Base-by-base conservation (phyloP, 2,797 vertebrate species). In the Oreochromis mossambicus region DNA sequence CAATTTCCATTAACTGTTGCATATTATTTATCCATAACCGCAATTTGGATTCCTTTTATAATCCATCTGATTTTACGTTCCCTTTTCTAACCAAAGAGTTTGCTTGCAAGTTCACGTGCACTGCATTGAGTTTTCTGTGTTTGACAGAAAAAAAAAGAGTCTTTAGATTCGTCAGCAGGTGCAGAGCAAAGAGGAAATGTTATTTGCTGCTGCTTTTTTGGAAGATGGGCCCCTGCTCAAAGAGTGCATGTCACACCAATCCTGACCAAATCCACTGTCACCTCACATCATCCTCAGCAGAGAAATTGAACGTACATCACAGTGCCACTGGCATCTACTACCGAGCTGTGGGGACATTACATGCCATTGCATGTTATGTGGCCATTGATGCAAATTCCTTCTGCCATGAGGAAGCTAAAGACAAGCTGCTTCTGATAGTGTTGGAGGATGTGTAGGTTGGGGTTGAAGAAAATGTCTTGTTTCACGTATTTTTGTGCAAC, bases 341-440 rank as follows among this genome's bases (percentile, higher is more conserved):
- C 93, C 83, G 89, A 93, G 95, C 94, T 93, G 92, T 86, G 89
- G 94, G 95, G 94, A 93, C 94, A 93, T 92, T 91, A 95, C 95
- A 96, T 96, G 96, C 96, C 96, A 96, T 87, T 83, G 91, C 94
- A 88, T 89, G 95, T 96, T 95, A 96, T 77, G 85, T 38, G 46
- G 87, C 80, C 84, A 75, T 80, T 93, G 90, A 92, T 90, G 83
- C 79, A 83, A 94, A 96, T 93, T 46, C 83, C 80, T 92, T 91
- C 83, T 95, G 95, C 92, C 94, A 96, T 84, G 88, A 84, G 93
- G 94, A 92, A 78, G 87, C 94, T 91, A 80, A 92, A 94, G 87
- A 92, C 90, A 93, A 92, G 93, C 91, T 93, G 92, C 88, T 95
- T 89, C 90, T 79, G 81, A 89, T 91, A 91, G 83, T 89, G 87